A percentile compares a stretch with the other conserved stretches of the same genome.
Conservation (phyloP, 1,140 invertebrate genomes). For the Heliconius nattereri region DNA sequence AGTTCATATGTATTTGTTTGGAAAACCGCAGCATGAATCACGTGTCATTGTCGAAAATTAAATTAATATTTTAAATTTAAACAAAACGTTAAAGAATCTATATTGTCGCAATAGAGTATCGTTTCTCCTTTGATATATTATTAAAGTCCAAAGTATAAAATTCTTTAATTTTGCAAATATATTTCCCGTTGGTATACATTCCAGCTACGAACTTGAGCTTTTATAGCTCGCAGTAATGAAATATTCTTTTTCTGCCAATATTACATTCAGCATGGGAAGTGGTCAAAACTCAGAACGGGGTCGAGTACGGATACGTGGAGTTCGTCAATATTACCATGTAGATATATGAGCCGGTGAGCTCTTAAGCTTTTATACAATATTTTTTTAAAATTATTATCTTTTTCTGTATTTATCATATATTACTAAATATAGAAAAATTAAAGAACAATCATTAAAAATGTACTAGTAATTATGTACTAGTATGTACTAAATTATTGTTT, state of each 20-base stretch:
- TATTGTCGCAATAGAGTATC: too few relatives aligned
- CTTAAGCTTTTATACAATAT: neutral
- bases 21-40: conserved; percentile 22
- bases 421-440: too few relatives aligned
- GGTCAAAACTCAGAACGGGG: conserved; percentile 2
- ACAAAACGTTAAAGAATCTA: too few relatives aligned
- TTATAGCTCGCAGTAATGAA: neutral
- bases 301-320: neutral
- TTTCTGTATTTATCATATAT: too few relatives aligned
- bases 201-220: neutral
- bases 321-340: neutral
- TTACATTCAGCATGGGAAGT: conserved; percentile 1
- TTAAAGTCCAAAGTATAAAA: neutral
- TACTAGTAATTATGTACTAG: neutral
- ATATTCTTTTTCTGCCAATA: conserved; percentile 13
- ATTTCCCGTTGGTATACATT: neutral
- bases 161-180: neutral
- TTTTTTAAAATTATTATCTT: neutral
- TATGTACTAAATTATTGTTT: neutral
- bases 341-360: neutral
- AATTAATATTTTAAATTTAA: neutral
- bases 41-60: neutral
- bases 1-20: neutral
- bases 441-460: too few relatives aligned
- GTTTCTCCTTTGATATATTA: neutral